Percentiles rank a stretch among this genome's conserved stretches.
Evolutionary conservation across 2,113 vertebrate species (phyloP).

Genomic region (Crypturellus undulatus): DNA sequence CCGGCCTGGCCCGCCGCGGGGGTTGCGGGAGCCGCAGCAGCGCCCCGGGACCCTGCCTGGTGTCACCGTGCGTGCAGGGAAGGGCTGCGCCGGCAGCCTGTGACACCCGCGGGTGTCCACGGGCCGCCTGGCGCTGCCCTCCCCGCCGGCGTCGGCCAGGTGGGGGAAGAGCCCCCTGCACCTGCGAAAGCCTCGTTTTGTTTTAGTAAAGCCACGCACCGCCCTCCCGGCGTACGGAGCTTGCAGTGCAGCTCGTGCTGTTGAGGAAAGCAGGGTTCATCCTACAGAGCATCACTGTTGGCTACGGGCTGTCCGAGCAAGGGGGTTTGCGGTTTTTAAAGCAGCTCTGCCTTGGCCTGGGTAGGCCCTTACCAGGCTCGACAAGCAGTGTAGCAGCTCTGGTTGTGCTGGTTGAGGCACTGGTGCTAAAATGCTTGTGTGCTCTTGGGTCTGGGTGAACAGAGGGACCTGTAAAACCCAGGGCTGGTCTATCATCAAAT

Average conservation of each 20-base stretch:
- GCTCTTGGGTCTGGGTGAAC: background rate
- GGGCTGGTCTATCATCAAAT: background rate
- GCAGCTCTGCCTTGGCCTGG: background rate
- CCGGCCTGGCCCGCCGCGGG: too few relatives aligned
- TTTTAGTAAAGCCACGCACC: background rate
- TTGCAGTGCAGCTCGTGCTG: background rate
- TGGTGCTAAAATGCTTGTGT: rapidly evolving
- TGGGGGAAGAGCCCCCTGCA: background rate
- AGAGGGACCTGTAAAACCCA: background rate
- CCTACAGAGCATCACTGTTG: background rate
- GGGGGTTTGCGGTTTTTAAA: rapidly evolving
- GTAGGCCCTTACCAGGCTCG: background rate
- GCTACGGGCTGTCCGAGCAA: rapidly evolving
- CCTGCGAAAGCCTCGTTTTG: background rate
- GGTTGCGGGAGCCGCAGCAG: too few relatives aligned
- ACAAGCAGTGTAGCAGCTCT: background rate
- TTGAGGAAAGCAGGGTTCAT: rapidly evolving
- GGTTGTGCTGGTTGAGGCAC: background rate
- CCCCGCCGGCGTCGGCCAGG: background rate
- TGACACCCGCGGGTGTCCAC: background rate
- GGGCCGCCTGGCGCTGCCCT: rapidly evolving
- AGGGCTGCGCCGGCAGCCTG: rapidly evolving
- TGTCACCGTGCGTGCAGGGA: too few relatives aligned
- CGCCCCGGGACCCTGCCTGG: too few relatives aligned
- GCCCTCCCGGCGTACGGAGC: rapidly evolving